These are phyloP conservation scores for Hydrophis major DNA, from an alignment of 2,797 vertebrate species.

Conservation along the genomic window DNA sequence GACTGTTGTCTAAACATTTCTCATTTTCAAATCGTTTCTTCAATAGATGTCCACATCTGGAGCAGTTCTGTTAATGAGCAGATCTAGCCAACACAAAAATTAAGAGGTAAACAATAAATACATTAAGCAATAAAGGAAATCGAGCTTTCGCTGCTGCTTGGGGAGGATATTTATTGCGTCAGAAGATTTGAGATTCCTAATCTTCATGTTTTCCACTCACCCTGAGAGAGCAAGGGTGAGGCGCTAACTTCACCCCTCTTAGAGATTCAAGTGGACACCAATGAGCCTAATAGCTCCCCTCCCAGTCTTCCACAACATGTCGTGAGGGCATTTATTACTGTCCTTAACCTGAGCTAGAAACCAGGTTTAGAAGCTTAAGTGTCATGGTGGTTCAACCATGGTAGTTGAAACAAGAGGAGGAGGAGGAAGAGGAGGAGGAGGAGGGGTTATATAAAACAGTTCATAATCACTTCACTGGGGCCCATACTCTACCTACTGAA, in stretches of 20 bases:
- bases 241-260: not conserved
- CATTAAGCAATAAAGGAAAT: slow-evolving; percentile 6
- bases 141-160: slow-evolving; percentile 47
- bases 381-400: not conserved
- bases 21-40: not conserved
- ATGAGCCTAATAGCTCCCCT: not conserved
- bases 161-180: slow-evolving; percentile 43
- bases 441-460: too few species aligned
- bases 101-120: slow-evolving; percentile 34
- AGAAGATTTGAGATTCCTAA: slow-evolving; percentile 30
- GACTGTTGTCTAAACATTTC: not conserved
- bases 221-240: too few species aligned
- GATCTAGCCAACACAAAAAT: slow-evolving; percentile 34
- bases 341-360: not conserved
- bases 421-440: too few species aligned
- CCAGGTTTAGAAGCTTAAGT: not conserved
- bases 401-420: not conserved
- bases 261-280: not conserved
- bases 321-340: not conserved
- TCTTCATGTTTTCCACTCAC: not conserved
- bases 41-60: not conserved
- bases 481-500: slow-evolving; percentile 25
- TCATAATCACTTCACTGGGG: not conserved
- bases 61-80: not conserved
- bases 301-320: not conserved